These are phyloP conservation scores for Pipistrellus pygmaeus DNA, from an alignment of 2,797 vertebrate genomes.

Conservation along the genomic window DNA sequence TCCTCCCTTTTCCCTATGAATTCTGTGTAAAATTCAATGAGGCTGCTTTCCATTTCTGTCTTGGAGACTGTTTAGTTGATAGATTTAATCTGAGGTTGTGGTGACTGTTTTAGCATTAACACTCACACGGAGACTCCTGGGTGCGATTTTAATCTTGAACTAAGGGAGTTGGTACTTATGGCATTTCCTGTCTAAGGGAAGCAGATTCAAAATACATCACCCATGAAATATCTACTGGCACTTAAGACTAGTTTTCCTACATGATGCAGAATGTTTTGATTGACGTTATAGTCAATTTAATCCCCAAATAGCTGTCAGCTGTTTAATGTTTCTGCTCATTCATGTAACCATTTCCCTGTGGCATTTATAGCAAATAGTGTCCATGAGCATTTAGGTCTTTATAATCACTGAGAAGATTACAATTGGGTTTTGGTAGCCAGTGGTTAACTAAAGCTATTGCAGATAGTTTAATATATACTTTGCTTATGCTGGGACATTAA, in stretches of 20 bases:
- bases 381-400: neutral
- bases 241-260: conserved; percentile 2
- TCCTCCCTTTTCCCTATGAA: neutral
- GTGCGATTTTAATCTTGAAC: neutral
- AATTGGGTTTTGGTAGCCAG: conserved; percentile 51
- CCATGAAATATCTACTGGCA: neutral
- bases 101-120: neutral
- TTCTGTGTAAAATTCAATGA: neutral
- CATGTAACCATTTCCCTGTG: neutral
- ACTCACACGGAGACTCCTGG: neutral
- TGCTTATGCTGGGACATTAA: neutral
- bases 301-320: conserved; percentile 38
- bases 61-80: neutral
- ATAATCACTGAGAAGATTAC: conserved; percentile 17
- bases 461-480: conserved; percentile 26
- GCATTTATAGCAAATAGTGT: conserved; percentile 20
- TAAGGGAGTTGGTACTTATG: neutral
- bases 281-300: conserved; percentile 30
- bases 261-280: conserved; percentile 53
- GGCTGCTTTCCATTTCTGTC: neutral
- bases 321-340: conserved; percentile 31
- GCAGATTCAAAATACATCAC: neutral
- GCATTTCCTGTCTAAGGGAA: neutral
- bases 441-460: conserved; percentile 44
- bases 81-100: neutral